Conservation (phyloP, 2,113 vertebrate species). For the Apteryx owenii region DNA sequence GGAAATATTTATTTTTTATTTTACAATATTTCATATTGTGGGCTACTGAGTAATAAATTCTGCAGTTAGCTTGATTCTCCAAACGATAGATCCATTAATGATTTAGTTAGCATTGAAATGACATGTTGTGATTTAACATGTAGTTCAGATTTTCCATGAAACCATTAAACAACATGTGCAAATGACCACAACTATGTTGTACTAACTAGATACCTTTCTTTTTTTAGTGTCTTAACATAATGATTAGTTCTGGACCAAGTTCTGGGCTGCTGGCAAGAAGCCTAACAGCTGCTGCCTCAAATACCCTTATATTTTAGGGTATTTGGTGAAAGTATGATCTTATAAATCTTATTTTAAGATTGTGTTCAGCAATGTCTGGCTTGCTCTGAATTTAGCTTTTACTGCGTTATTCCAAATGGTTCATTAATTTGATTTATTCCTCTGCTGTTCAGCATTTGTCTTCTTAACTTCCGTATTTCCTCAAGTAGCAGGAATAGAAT, state of each 20-base stretch:
- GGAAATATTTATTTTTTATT: background rate
- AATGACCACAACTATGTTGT: background rate
- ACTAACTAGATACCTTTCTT: background rate
- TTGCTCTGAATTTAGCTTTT: background rate
- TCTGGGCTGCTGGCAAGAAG: background rate
- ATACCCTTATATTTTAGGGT: background rate
- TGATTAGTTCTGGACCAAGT: background rate
- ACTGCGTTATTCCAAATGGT: background rate
- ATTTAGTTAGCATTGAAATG: background rate
- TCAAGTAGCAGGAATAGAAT: slow-evolving; percentile 60
- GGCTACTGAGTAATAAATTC: background rate
- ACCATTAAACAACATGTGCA: background rate
- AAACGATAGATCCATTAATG: background rate
- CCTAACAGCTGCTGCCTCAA: background rate
- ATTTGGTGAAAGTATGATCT: background rate
- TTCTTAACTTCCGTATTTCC: slow-evolving; percentile 65
- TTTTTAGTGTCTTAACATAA: background rate
- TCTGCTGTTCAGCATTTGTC: background rate
- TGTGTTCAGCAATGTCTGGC: background rate
- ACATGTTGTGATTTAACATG: background rate
- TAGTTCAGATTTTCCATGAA: background rate
- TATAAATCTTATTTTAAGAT: background rate
- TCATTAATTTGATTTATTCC: slow-evolving; percentile 5
- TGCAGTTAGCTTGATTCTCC: background rate
- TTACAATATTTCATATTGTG: background rate